Evolutionary conservation across 2,113 vertebrate genomes (phyloP).

Genomic region (Emydura subglobosa): DNA sequence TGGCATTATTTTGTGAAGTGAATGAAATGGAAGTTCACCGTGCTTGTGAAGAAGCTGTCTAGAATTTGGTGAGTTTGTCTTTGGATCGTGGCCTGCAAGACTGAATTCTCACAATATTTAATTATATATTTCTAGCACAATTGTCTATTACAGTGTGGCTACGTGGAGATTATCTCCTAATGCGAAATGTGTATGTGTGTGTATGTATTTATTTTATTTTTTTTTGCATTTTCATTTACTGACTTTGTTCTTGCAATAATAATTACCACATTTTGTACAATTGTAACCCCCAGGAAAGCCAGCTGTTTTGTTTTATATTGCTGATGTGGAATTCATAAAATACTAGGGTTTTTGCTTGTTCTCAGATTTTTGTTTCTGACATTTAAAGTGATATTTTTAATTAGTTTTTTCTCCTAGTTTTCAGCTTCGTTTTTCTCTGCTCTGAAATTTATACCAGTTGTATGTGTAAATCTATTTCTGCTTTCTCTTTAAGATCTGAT

Average conservation of each 20-base stretch:
- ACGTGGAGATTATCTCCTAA: not conserved
- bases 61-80: conserved; percentile 13
- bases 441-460: not conserved
- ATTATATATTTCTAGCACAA: not conserved
- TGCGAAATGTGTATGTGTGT: not conserved
- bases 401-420: not conserved
- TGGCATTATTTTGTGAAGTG: conserved; percentile 25
- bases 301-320: conserved; percentile 27
- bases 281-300: not conserved
- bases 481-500: not conserved
- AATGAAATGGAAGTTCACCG: conserved; percentile 7
- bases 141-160: not conserved
- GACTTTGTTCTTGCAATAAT: conserved; percentile 13
- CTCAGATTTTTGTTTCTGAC: conserved; percentile 8
- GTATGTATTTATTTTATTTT: not conserved
- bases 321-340: not conserved
- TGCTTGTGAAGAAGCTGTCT: not conserved
- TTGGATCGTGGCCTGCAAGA: not conserved
- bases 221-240: conserved; percentile 42
- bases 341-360: not conserved
- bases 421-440: not conserved
- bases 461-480: not conserved
- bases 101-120: not conserved
- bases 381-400: not conserved
- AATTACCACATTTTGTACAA: conserved; percentile 14